phyloP scores from a whole-genome alignment of 2,797 vertebrate species.

The Eleutherodactylus coqui region DNA sequence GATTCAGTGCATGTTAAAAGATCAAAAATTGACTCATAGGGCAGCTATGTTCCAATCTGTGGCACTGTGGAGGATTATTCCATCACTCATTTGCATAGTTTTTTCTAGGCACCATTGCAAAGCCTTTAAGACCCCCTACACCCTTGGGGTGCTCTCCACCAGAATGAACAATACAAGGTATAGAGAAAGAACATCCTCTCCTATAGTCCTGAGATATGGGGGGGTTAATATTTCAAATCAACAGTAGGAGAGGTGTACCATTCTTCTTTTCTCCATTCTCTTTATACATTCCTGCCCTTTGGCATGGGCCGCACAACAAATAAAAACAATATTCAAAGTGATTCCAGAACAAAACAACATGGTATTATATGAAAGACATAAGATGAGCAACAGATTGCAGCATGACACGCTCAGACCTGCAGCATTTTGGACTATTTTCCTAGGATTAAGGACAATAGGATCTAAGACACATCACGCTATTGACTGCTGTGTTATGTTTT shows the following conservation, averaged over 20 bases:
- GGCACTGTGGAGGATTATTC: no score
- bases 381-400: not conserved
- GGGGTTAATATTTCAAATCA: not conserved
- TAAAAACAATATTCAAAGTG: not conserved
- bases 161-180: no score
- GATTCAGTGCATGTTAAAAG: no score
- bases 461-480: not conserved
- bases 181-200: not conserved
- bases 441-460: not conserved
- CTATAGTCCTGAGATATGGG: not conserved
- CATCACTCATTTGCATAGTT: no score
- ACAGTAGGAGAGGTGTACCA: no score
- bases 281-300: not conserved
- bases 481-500: not conserved
- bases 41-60: no score
- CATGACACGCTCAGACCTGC: not conserved
- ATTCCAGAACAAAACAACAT: not conserved
- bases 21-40: no score
- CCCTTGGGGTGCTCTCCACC: no score
- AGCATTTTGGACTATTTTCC: conserved; percentile 2
- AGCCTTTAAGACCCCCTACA: no score
- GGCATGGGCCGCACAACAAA: not conserved
- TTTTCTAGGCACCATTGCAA: no score
- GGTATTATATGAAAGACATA: not conserved
- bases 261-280: not conserved